Evolutionary conservation across 2,797 vertebrate genomes (phyloP).

Genomic region (Antennarius maculatus): DNA sequence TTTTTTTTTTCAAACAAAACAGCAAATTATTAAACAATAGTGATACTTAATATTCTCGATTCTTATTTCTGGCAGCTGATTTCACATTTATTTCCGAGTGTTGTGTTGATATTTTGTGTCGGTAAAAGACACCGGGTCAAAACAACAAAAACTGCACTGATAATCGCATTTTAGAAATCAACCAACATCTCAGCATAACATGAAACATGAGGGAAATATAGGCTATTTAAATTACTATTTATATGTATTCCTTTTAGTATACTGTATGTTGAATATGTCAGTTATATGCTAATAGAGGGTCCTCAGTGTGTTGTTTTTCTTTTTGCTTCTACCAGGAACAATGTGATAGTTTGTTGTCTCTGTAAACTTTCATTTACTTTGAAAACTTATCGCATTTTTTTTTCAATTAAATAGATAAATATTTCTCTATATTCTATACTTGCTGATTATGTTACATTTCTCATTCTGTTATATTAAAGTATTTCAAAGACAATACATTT

Average conservation of each 20-base stretch:
- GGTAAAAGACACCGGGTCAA: neutral
- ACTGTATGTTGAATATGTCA: neutral
- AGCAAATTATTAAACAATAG: neutral
- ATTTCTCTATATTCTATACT: neutral
- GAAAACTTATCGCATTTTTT: neutral
- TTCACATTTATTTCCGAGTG: neutral
- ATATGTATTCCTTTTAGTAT: neutral
- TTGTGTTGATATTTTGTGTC: neutral
- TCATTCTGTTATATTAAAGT: neutral
- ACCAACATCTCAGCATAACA: neutral
- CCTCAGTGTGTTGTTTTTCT: slow-evolving; percentile 47
- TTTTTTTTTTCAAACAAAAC: neutral
- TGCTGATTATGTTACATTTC: neutral
- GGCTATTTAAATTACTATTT: neutral
- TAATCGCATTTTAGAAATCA: neutral
- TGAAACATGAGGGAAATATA: neutral
- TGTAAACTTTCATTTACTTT: slow-evolving; percentile 3
- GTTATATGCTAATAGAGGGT: no score
- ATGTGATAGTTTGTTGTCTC: slow-evolving; percentile 23
- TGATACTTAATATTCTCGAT: neutral
- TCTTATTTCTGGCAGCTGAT: neutral
- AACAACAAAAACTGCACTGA: neutral
- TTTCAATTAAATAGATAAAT: neutral
- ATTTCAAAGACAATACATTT: neutral
- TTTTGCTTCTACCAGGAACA: slow-evolving; percentile 21